Percentiles rank a stretch among this genome's conserved stretches.
Conservation (phyloP, 1,140 invertebrate species). For the Elysia chlorotica region DNA sequence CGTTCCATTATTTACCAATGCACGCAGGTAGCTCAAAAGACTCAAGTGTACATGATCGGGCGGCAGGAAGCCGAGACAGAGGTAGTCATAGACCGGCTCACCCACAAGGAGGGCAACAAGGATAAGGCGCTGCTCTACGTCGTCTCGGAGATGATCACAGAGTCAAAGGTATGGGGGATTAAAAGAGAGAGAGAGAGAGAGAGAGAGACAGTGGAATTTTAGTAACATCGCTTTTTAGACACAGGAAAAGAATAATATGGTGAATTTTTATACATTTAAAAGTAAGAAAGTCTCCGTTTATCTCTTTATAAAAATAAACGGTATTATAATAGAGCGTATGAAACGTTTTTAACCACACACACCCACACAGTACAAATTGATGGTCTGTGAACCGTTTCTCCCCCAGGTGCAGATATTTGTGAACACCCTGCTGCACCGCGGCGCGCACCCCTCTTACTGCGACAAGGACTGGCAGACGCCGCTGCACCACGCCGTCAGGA, state of each 20-base stretch:
- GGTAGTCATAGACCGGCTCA: constrained; percentile 44
- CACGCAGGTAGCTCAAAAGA: constrained; percentile 50
- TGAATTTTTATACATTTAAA: too few species aligned
- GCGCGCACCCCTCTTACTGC: constrained; percentile 40
- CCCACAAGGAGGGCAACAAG: constrained; percentile 35
- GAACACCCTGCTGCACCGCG: constrained; percentile 44
- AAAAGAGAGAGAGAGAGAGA: too few species aligned
- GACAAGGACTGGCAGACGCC: constrained; percentile 41
- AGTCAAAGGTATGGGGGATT: constrained; percentile 40
- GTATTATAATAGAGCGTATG: too few species aligned
- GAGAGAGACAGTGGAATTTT: too few species aligned
- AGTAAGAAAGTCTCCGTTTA: too few species aligned
- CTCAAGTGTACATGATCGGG: constrained; percentile 41
- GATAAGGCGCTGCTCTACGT: constrained; percentile 48
- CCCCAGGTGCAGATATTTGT: constrained; percentile 45
- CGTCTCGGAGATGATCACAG: constrained; percentile 37
- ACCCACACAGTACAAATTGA: too few species aligned
- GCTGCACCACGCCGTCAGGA: constrained; percentile 45
- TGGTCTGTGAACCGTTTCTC: too few species aligned
- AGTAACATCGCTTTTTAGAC: too few species aligned
- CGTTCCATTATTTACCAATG: too few species aligned
- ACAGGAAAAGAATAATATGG: too few species aligned
- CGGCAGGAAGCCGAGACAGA: constrained; percentile 50
- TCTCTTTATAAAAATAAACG: too few species aligned
- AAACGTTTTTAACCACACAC: too few species aligned